Conservation (phyloP, 2,113 vertebrate genomes). For the Dicrurus megarhynchus region DNA sequence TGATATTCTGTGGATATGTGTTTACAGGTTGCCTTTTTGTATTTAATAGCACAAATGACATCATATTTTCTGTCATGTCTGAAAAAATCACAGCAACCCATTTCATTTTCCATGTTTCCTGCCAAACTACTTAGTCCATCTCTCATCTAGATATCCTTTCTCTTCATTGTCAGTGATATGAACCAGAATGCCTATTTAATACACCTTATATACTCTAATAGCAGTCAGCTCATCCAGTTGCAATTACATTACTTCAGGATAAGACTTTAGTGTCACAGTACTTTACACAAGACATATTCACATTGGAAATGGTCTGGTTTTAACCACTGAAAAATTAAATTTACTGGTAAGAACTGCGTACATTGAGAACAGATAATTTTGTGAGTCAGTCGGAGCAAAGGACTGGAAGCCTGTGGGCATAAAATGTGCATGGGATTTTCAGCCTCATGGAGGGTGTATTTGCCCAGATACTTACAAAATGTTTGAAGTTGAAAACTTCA, state of each 20-base stretch:
- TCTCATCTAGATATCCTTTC: neutral
- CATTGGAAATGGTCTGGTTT: neutral
- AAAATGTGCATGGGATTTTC: neutral
- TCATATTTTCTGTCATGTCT: neutral
- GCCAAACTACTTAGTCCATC: neutral
- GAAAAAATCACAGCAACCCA: neutral
- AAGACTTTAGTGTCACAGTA: neutral
- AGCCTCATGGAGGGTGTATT: neutral
- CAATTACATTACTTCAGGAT: neutral
- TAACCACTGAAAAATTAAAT: neutral
- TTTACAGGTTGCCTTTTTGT: neutral
- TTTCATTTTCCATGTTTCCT: neutral
- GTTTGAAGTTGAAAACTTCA: neutral
- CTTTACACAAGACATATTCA: neutral
- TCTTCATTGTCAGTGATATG: neutral
- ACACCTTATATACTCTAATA: neutral
- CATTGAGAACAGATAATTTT: neutral
- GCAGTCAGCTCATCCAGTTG: neutral
- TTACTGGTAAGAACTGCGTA: neutral
- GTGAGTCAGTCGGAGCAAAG: neutral
- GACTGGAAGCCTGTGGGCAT: neutral
- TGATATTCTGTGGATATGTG: neutral
- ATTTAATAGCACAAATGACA: neutral
- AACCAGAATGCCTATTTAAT: neutral
- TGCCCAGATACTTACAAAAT: neutral